These are phyloP conservation scores for Coreius guichenoti DNA, from an alignment of 2,797 vertebrate genomes.

Conservation along the genomic window DNA sequence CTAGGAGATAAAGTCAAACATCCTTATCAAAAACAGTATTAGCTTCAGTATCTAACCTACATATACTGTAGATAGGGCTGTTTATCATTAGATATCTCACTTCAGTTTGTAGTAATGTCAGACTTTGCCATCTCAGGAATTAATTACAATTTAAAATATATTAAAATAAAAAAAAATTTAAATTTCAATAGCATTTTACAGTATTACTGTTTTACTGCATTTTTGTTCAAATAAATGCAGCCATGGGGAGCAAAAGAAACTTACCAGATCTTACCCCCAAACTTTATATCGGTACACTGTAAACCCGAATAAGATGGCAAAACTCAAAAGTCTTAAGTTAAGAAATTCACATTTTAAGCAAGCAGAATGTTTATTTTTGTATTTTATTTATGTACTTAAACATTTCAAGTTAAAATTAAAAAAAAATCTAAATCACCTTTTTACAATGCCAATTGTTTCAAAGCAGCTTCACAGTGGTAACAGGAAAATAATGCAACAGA, in stretches of 20 bases:
- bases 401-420: too few relatives aligned
- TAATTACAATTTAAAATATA: too few relatives aligned
- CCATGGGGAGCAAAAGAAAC: neutral
- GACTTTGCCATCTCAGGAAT: neutral
- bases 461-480: too few relatives aligned
- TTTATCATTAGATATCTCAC: neutral
- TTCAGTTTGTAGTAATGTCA: neutral
- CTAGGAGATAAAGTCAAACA: neutral
- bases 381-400: too few relatives aligned
- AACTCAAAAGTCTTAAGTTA: too few relatives aligned
- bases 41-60: neutral
- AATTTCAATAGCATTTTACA: neutral
- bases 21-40: neutral
- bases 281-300: neutral
- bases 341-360: too few relatives aligned
- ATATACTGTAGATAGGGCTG: neutral
- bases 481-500: too few relatives aligned
- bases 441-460: too few relatives aligned
- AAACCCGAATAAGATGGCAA: too few relatives aligned
- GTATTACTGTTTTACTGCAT: neutral
- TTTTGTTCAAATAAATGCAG: neutral
- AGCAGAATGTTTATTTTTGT: too few relatives aligned
- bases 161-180: too few relatives aligned
- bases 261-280: neutral
- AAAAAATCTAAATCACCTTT: too few relatives aligned